These are phyloP conservation scores for Pantelozetes paolii DNA, from an alignment of 2,888 invertebrate species.

Conservation along the genomic window DNA sequence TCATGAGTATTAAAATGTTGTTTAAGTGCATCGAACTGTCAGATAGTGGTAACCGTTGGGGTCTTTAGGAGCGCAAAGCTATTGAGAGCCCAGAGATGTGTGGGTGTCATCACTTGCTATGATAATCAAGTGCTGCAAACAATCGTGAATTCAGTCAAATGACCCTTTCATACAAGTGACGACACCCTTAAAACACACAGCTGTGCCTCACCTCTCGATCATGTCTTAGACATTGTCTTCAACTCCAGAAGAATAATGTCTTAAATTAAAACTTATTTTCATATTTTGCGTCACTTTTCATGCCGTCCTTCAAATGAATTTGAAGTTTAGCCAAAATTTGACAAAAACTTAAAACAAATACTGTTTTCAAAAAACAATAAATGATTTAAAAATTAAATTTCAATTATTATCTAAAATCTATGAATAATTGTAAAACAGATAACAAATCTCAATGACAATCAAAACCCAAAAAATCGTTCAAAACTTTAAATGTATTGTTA, in stretches of 20 bases:
- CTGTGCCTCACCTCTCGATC: conserved; percentile 4
- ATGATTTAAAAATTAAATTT: background rate
- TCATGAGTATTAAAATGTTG: conserved; percentile 5
- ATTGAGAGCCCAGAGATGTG: background rate
- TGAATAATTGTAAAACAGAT: background rate
- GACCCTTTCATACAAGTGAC: conserved; percentile 14
- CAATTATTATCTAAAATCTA: background rate
- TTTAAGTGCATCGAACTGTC: conserved; percentile 24
- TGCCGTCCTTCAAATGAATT: conserved; percentile 1
- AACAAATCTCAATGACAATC: conserved; percentile 24
- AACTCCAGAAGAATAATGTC: background rate
- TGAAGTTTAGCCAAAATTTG: background rate
- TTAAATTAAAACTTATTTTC: background rate
- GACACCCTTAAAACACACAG: conserved; percentile 21
- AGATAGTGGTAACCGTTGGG: conserved; percentile 27
- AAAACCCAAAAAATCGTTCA: too few relatives aligned
- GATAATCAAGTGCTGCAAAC: background rate
- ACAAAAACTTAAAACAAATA: conserved; percentile 1
- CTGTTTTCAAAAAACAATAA: background rate
- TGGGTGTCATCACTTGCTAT: conserved; percentile 31
- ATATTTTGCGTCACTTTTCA: background rate
- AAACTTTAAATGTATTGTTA: background rate
- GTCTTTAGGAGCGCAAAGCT: background rate
- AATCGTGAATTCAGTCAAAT: conserved; percentile 32
- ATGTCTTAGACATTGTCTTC: conserved; percentile 17